phyloP scores from a whole-genome alignment of 64 coral and sea anemone species.

The Anthopleura sola region DNA sequence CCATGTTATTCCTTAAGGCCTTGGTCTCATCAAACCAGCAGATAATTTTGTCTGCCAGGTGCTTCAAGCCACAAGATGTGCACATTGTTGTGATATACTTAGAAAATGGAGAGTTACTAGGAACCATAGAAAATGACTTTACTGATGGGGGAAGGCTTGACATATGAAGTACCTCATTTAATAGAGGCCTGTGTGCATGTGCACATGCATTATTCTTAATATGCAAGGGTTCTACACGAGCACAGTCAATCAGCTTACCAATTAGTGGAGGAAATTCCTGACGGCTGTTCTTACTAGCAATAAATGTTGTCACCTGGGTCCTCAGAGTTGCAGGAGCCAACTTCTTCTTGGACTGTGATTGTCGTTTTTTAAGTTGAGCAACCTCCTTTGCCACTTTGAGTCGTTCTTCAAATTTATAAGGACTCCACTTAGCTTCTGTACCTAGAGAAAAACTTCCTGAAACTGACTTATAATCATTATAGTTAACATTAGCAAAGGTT shows the following conservation, averaged over 20 bases:
- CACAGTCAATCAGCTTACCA: constrained; percentile 24
- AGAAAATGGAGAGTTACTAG: neutral
- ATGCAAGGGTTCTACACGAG: constrained; percentile 36
- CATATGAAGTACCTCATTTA: constrained; percentile 31
- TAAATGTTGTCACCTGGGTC: neutral
- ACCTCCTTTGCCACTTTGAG: constrained; percentile 20
- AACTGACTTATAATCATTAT: neutral
- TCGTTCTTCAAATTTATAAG: constrained; percentile 13
- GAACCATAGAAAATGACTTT: constrained; percentile 4
- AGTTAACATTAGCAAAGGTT: constrained; percentile 39
- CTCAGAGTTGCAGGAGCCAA: constrained; percentile 15
- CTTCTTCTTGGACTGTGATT: constrained; percentile 10
- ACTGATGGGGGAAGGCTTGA: constrained; percentile 15
- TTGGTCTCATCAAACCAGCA: constrained; percentile 31
- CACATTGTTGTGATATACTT: constrained; percentile 13
- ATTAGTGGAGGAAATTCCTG: constrained; percentile 32
- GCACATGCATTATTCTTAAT: constrained; percentile 50
- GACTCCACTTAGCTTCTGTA: neutral
- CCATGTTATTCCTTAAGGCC: constrained; percentile 11
- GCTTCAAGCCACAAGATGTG: neutral
- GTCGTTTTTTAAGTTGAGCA: neutral
- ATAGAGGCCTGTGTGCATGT: neutral
- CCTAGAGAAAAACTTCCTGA: constrained; percentile 17
- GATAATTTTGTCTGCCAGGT: neutral
- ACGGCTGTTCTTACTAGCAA: constrained; percentile 14